Base-by-base conservation (phyloP, 2,797 vertebrate species). In the Sebastiscus albofasciatus region DNA sequence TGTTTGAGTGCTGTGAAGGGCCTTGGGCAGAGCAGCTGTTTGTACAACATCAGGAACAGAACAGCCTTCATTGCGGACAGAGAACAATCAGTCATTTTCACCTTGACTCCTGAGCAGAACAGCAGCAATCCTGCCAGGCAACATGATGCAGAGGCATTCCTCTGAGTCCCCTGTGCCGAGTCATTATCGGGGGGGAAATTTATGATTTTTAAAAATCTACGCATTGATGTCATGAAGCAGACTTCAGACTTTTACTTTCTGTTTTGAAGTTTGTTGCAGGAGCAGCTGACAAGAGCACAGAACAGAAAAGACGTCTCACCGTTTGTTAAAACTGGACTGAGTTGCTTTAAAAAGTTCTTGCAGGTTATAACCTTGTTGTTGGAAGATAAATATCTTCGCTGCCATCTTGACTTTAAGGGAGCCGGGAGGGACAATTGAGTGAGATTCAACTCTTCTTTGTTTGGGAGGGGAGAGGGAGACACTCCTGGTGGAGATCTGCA, bases 1-100 rank as follows among this genome's bases (percentile, higher is more conserved):
- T 22, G 70, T 83, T 42, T 29, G 62, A 77, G 49, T 20, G 62
- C 69, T 72, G 69, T 22, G 68, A 71, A 42, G 54, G 66, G 56
- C 71, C 33, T 58, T 67, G 54, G 58, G 60, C 11, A 1, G 66
- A 9, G 1, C 81, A 85, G 62, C 72, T 90, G 80, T 86, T 80
- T 80, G 81, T 78, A 27, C 74, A 73, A 62, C 82, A 76, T 59
- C 59, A 75, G 83, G 81, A 83, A 87, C 87, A 88, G 74, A 79
- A 79, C 82, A 62, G 67, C 36, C 77, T 81, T 73, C 65, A 65
- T 69, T 22, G 49, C 18, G 5, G 33, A 58, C 39, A 8, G 12
- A 80, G 36, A 77, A 80, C 76, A 83, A 65, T 73, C 76, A 26
- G 58, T 46, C 36, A 24, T 39, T 42, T 62, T 75, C 67, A 81